Evolutionary conservation across 2,888 invertebrate species (phyloP).

Genomic region (Caradrina kadenii): DNA sequence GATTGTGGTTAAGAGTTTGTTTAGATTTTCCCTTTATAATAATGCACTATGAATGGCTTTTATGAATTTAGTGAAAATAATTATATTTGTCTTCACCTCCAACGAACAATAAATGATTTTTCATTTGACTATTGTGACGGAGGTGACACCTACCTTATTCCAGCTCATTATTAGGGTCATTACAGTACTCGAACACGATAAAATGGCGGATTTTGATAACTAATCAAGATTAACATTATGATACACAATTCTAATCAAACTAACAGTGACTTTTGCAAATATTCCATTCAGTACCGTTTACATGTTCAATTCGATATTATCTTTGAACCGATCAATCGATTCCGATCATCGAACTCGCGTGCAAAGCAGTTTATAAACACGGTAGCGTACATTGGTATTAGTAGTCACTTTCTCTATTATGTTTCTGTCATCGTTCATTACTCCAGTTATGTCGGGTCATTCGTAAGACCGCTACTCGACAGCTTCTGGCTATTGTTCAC

Average conservation of each 20-base stretch:
- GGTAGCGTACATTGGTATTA: conserved; percentile 43
- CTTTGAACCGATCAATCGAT: conserved; percentile 48
- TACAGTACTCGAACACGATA: conserved; percentile 18
- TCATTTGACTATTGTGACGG: too few species aligned
- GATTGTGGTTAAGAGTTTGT: conserved; percentile 11
- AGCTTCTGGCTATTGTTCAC: conserved; percentile 48
- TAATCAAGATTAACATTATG: conserved; percentile 14
- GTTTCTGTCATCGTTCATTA: conserved; percentile 65
- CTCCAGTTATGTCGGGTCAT: conserved; percentile 57
- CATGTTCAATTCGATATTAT: conserved; percentile 45
- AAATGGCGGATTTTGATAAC: conserved; percentile 27
- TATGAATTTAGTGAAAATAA: conserved; percentile 5
- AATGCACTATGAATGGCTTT: conserved; percentile 15
- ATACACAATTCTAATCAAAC: conserved; percentile 16
- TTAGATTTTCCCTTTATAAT: conserved; percentile 14
- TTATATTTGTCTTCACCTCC: too few species aligned
- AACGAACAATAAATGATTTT: too few species aligned
- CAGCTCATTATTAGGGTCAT: conserved; percentile 3
- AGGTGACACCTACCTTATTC: conserved; percentile 11
- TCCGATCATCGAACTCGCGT: conserved; percentile 53
- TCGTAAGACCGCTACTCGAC: conserved; percentile 44
- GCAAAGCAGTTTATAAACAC: conserved; percentile 44
- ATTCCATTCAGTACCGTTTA: conserved; percentile 9
- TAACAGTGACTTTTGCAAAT: conserved; percentile 16
- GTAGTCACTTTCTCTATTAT: conserved; percentile 70